phyloP scores from a whole-genome alignment of 1,140 invertebrate species.

The Hermatobates lingyangjiaoensis region DNA sequence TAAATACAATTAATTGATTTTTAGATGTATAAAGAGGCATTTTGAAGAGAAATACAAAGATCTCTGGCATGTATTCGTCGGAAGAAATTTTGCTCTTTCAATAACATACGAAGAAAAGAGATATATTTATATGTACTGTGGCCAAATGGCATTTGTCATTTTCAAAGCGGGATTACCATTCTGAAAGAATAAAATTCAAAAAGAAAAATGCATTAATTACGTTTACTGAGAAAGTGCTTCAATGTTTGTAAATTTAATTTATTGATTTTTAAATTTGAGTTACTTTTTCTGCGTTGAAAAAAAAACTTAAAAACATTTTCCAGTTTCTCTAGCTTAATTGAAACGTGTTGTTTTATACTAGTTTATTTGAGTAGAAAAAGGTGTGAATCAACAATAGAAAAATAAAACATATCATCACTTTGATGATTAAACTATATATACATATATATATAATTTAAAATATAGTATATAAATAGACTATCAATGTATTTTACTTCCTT shows the following conservation, averaged over 20 bases:
- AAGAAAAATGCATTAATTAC: neutral
- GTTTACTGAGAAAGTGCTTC: neutral
- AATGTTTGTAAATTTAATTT: neutral
- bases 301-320: no score
- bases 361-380: no score
- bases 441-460: no score
- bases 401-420: no score
- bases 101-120: neutral
- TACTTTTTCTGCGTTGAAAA: no score
- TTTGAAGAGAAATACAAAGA: neutral
- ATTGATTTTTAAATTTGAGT: neutral
- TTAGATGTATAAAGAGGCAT: neutral
- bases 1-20: no score
- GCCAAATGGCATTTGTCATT: neutral
- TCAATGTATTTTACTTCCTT: no score
- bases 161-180: neutral
- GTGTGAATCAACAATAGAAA: no score
- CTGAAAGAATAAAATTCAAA: neutral
- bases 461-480: no score
- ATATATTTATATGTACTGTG: constrained; percentile 1
- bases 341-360: no score
- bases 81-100: neutral
- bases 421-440: no score
- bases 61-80: neutral
- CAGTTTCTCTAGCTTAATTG: no score